Evolutionary conservation across 2,888 invertebrate genomes (phyloP).

Genomic region (Dynastes maya): DNA sequence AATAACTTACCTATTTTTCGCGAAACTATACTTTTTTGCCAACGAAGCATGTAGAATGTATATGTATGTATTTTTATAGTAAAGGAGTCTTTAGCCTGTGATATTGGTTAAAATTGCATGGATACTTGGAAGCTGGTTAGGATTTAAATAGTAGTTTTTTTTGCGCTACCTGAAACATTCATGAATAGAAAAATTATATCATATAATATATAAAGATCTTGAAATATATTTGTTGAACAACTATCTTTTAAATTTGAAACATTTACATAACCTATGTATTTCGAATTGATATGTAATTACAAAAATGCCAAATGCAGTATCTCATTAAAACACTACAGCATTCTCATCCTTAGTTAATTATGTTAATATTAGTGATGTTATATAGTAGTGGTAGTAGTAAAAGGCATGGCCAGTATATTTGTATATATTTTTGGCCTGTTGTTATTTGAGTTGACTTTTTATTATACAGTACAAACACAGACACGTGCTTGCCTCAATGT

Average conservation of each 20-base stretch:
- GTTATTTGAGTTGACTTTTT: constrained; percentile 34
- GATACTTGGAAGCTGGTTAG: no score
- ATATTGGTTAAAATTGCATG: no score
- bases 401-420: constrained; percentile 50
- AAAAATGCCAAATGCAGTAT: constrained; percentile 23
- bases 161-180: no score
- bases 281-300: not conserved
- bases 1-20: no score
- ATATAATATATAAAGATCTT: no score
- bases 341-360: constrained; percentile 18
- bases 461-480: constrained; percentile 57
- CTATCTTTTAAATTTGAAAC: not conserved
- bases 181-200: no score
- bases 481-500: constrained; percentile 82
- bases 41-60: no score
- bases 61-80: no score
- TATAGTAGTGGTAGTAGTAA: constrained; percentile 2
- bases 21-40: no score
- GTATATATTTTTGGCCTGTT: constrained; percentile 49
- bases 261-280: not conserved
- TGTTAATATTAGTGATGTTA: constrained; percentile 45
- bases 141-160: no score
- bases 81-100: no score
- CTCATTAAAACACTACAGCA: constrained; percentile 4
- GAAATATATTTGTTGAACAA: not conserved